Percentiles rank a stretch among this genome's conserved stretches.
Evolutionary conservation across 2,888 invertebrate species (phyloP).

Genomic region (Smittia sp.): DNA sequence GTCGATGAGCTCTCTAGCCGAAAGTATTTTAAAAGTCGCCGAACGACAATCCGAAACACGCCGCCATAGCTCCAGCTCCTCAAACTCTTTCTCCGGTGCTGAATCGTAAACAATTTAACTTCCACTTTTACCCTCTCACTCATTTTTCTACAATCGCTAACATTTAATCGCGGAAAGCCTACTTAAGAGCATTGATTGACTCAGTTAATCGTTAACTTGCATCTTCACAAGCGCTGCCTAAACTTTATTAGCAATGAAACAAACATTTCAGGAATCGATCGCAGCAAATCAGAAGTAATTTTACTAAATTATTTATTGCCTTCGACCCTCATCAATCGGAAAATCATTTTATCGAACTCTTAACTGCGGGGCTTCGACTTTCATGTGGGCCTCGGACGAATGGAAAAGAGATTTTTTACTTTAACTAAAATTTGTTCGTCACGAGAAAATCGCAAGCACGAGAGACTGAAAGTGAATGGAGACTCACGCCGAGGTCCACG

Average conservation of each 20-base stretch:
- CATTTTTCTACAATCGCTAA: not conserved
- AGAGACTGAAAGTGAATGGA: no score
- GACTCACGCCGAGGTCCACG: no score
- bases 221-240: not conserved
- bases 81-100: conserved; percentile 20
- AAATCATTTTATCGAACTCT: not conserved
- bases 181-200: no score
- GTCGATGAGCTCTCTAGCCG: conserved; percentile 74
- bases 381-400: not conserved
- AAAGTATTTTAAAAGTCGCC: conserved; percentile 59
- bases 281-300: not conserved
- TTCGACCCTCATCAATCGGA: not conserved
- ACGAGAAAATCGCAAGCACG: no score
- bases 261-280: not conserved
- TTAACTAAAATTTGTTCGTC: no score
- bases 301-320: conserved; percentile 25
- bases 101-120: conserved; percentile 27
- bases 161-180: not conserved
- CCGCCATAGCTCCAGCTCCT: conserved; percentile 28
- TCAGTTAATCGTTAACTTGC: no score
- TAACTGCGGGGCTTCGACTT: not conserved
- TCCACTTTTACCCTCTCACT: not conserved
- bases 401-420: no score
- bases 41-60: conserved; percentile 34
- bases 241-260: not conserved